phyloP scores from a whole-genome alignment of 2,888 invertebrate species.

The Poecilus cupreus region DNA sequence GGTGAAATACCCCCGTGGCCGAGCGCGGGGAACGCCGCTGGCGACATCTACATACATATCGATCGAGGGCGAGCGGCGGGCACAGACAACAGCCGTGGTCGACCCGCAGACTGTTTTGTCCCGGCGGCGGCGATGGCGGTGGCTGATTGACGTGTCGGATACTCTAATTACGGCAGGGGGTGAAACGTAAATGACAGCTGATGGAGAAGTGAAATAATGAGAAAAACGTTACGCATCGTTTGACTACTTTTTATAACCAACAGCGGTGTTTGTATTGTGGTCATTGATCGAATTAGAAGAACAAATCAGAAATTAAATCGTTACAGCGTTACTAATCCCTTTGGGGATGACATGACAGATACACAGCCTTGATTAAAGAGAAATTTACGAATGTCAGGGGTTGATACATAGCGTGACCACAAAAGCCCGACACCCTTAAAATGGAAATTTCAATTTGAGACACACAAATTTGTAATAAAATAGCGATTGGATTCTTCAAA shows the following conservation, averaged over 20 bases:
- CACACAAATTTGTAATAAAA: too few species aligned
- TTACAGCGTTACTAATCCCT: not conserved
- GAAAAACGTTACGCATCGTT: constrained; percentile 29
- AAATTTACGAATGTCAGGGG: not conserved
- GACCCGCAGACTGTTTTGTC: constrained; percentile 23
- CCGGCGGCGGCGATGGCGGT: not conserved
- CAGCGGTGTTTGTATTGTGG: not conserved
- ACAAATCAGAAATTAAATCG: constrained; percentile 10
- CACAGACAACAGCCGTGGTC: constrained; percentile 1
- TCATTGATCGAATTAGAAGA: not conserved
- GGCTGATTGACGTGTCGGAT: constrained; percentile 39
- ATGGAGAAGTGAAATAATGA: constrained; percentile 22
- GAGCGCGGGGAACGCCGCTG: too few species aligned
- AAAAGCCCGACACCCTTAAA: too few species aligned
- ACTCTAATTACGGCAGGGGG: constrained; percentile 43
- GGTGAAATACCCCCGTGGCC: not conserved
- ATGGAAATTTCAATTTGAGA: too few species aligned
- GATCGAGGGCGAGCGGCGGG: constrained; percentile 1
- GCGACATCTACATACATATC: not conserved
- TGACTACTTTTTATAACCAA: not conserved
- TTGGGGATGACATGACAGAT: not conserved
- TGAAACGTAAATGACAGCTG: constrained; percentile 42
- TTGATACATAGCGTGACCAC: too few species aligned
- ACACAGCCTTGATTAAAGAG: not conserved
- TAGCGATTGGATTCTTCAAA: too few species aligned